Base-by-base conservation (phyloP, 2,113 vertebrate genomes). In the Gopherus flavomarginatus region DNA sequence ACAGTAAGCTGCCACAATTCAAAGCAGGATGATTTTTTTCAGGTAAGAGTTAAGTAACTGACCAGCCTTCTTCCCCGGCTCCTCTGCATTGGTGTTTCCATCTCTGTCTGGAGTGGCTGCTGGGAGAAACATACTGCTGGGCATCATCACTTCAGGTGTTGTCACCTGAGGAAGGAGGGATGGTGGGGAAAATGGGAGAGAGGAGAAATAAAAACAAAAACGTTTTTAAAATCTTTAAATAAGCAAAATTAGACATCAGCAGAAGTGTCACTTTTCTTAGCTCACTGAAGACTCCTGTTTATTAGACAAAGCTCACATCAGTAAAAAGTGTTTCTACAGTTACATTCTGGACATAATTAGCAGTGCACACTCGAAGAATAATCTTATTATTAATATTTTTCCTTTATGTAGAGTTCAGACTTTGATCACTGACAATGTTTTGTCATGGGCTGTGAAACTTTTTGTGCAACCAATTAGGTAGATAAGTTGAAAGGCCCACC, bases 121-220 rank as follows among this genome's bases (percentile, higher is more conserved):
- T 4, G 99, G 99, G 92, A 99, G 99, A 89, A 99, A 99, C 99
- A 99, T 99, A 96, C 99, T 99, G 96, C 99, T 99, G 97, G 99
- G 99, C 99, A 99, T 98, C 95, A 98, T 98, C 97, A 98, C 99
- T 97, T 99, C 99, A 50, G 99, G 99, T 86, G 99, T 98, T 75
- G 99, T 99, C 98, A 99, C 99, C 99, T 99, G 98, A 88, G 97
- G 83, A 90, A 50, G 12, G 92, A 95, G 86, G 91, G 57, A 97
- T 92, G 50, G 95, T 96, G 97, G 88, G 86, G 97, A 85, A 97
- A 93, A 95, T 21, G 62, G 3, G 77, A 77, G 87, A 52, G 90
- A 75, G 89, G 81, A 83, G 65, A 86, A 86, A 87, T 94, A 96
- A 94, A 79, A 21, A 85, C 2, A 89, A 83, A 96, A 90, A 92